phyloP scores from a whole-genome alignment of 2,113 vertebrate species.

The Amphiprion percula region DNA sequence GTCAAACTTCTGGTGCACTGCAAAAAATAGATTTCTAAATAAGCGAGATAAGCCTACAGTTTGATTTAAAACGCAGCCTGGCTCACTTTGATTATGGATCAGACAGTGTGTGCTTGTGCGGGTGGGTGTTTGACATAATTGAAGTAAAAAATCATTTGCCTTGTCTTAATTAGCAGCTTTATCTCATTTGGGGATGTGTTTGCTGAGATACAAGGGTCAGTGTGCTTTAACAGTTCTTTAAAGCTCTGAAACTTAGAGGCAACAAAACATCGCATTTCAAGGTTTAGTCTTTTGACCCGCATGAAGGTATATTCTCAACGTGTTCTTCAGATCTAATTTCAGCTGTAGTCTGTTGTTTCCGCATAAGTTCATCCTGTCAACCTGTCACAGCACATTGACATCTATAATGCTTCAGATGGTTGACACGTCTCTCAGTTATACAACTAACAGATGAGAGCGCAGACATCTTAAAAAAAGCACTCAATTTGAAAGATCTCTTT shows the following conservation, averaged over 20 bases:
- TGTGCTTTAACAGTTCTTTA: not conserved
- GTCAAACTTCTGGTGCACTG: slow-evolving; percentile 14
- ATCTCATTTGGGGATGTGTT: not conserved
- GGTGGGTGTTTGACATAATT: not conserved
- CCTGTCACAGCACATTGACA: not conserved
- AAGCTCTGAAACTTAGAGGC: not conserved
- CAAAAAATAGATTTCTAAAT: not conserved
- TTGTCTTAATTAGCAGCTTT: not conserved
- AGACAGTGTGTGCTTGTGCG: not conserved
- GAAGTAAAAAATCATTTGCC: not conserved
- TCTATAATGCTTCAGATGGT: not conserved
- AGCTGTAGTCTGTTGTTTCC: not conserved
- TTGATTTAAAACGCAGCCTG: not conserved
- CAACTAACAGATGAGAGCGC: not conserved
- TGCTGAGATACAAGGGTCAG: not conserved
- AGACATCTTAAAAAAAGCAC: no score
- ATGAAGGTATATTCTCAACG: not conserved
- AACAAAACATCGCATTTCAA: not conserved
- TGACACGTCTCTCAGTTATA: not conserved
- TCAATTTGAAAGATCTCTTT: no score
- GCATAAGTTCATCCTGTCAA: not conserved
- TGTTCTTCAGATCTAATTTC: not conserved
- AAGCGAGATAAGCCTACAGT: not conserved
- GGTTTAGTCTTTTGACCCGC: not conserved
- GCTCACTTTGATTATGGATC: not conserved